Evolutionary conservation across 2,888 invertebrate genomes (phyloP).

Genomic region (Atethmia centrago): DNA sequence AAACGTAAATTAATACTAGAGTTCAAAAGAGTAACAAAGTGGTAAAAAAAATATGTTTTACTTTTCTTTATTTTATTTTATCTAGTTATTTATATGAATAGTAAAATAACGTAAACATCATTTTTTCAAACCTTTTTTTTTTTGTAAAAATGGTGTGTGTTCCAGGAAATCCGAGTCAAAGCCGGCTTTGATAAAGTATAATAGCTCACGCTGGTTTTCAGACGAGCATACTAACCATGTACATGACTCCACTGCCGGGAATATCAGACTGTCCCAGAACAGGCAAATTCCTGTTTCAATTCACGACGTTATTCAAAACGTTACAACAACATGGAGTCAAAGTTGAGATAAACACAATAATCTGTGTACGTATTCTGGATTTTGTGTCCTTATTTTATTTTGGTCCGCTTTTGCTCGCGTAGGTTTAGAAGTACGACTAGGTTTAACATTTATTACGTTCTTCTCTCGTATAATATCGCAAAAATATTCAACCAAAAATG

Average conservation of each 20-base stretch:
- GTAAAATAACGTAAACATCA: neutral
- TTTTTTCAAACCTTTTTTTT: too few species aligned
- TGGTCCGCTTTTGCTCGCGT: constrained; percentile 21
- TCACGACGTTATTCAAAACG: constrained; percentile 43
- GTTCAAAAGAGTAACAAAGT: neutral
- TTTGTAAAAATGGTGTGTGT: neutral
- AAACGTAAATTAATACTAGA: neutral
- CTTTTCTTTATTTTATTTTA: neutral
- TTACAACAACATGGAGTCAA: constrained; percentile 38
- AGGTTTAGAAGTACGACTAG: constrained; percentile 11
- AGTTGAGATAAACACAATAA: constrained; percentile 52
- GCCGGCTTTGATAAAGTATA: constrained; percentile 28
- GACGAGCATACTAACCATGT: constrained; percentile 18
- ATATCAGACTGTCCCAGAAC: constrained; percentile 36
- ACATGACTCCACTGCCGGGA: constrained; percentile 15
- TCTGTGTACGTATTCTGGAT: constrained; percentile 29
- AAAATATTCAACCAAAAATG: constrained; percentile 31
- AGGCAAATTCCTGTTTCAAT: constrained; percentile 47
- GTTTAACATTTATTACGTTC: constrained; percentile 22
- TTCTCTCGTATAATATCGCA: constrained; percentile 20
- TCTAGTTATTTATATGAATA: neutral
- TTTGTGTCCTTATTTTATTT: constrained; percentile 37
- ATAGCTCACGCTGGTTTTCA: constrained; percentile 5
- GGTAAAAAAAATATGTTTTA: neutral
- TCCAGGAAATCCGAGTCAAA: constrained; percentile 22